phyloP scores from a whole-genome alignment of 2,888 invertebrate genomes.

The Hybos culiciformis region DNA sequence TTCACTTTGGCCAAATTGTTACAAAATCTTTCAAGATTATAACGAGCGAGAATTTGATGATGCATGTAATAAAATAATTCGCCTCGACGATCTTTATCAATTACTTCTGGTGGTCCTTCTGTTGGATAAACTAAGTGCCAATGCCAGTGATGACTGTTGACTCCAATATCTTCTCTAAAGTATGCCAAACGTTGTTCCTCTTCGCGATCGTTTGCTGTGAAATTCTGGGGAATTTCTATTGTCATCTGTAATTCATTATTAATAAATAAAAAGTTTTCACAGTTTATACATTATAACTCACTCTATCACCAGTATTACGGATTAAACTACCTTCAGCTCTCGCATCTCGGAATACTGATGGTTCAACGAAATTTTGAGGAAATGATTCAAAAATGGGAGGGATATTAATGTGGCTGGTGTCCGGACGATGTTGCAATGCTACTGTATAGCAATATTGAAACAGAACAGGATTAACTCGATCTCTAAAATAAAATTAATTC shows the following conservation, averaged over 20 bases:
- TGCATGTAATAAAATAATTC: slow-evolving; percentile 66
- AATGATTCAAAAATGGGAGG: slow-evolving; percentile 66
- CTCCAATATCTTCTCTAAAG: slow-evolving; percentile 72
- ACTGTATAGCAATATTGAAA: slow-evolving; percentile 70
- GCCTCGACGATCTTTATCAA: slow-evolving; percentile 58
- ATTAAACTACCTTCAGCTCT: slow-evolving; percentile 54
- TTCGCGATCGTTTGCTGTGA: slow-evolving; percentile 59
- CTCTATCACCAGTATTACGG: slow-evolving; percentile 37
- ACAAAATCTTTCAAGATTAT: slow-evolving; percentile 63
- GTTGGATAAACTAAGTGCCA: slow-evolving; percentile 81
- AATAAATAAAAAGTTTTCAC: background rate
- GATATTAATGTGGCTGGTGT: slow-evolving; percentile 41
- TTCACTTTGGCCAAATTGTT: slow-evolving; percentile 51
- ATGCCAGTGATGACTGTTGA: slow-evolving; percentile 84
- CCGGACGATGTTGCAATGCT: slow-evolving; percentile 49
- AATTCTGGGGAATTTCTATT: slow-evolving; percentile 58
- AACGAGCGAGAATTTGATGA: slow-evolving; percentile 45
- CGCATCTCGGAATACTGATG: slow-evolving; percentile 53
- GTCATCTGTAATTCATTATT: slow-evolving; percentile 13
- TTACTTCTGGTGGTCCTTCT: slow-evolving; percentile 45
- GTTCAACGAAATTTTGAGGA: slow-evolving; percentile 70
- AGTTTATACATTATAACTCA: slow-evolving; percentile 10
- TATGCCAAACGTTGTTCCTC: slow-evolving; percentile 70
- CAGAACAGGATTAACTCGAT: slow-evolving; percentile 62
- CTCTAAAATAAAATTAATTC: slow-evolving; percentile 36